Evolutionary conservation across 2,113 vertebrate species (phyloP).

Genomic region (Plecotus auritus): DNA sequence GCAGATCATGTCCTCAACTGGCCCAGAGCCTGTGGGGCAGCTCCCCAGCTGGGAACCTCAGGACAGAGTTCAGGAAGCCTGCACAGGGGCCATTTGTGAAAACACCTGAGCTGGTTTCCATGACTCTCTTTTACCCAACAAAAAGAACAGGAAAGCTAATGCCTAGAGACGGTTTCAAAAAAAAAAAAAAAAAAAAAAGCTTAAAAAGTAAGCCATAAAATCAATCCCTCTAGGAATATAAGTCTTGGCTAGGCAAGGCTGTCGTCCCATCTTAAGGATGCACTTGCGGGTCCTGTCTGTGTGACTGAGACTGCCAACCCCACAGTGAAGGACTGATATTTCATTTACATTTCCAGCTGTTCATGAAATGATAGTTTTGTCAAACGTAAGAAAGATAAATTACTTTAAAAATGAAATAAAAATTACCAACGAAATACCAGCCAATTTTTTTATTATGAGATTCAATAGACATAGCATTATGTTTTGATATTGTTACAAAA

Average conservation of each 20-base stretch:
- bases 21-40: fast-evolving
- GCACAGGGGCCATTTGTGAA: neutral
- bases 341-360: neutral
- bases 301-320: fast-evolving
- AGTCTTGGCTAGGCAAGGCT: fast-evolving
- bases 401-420: neutral
- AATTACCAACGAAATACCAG: neutral
- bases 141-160: neutral
- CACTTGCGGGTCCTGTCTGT: fast-evolving
- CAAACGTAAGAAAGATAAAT: neutral
- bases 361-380: neutral
- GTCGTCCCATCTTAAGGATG: fast-evolving
- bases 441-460: neutral
- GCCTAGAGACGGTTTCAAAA: neutral
- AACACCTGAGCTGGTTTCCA: neutral
- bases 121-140: neutral
- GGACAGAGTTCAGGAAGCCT: neutral
- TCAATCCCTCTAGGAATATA: neutral
- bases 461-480: fast-evolving
- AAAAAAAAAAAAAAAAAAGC: no score
- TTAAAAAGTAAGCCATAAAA: neutral
- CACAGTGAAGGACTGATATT: neutral
- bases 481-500: neutral
- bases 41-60: no score
- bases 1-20: fast-evolving